Evolutionary conservation across 2,888 invertebrate species (phyloP).

Genomic region (Taenaris catops): DNA sequence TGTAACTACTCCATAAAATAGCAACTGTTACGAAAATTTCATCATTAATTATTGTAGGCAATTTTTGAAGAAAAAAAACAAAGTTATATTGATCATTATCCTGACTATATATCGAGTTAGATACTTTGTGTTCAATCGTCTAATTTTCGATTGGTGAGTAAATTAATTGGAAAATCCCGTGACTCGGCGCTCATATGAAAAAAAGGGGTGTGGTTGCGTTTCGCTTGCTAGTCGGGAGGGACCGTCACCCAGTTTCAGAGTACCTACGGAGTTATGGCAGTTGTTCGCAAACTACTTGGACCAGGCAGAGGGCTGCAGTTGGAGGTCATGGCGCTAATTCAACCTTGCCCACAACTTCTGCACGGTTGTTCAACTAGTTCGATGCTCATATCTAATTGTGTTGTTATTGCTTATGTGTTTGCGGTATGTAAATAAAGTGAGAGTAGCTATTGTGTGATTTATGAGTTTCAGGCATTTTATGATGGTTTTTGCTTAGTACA

Average conservation of each 20-base stretch:
- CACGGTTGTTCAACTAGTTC: slow-evolving; percentile 32
- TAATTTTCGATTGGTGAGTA: slow-evolving; percentile 47
- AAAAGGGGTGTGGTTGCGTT: slow-evolving; percentile 75
- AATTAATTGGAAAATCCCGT: slow-evolving; percentile 77
- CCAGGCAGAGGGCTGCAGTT: slow-evolving; percentile 67
- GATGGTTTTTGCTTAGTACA: too few relatives aligned
- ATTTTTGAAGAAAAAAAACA: too few relatives aligned
- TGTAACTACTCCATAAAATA: too few relatives aligned
- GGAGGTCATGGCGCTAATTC: slow-evolving; percentile 75
- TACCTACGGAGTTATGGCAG: slow-evolving; percentile 77
- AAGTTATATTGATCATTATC: too few relatives aligned
- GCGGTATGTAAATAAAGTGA: too few relatives aligned
- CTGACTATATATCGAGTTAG: too few relatives aligned
- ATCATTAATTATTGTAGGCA: too few relatives aligned
- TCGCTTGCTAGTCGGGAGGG: slow-evolving; percentile 47
- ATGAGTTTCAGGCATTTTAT: too few relatives aligned
- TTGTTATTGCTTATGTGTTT: too few relatives aligned
- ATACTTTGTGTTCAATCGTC: too few relatives aligned
- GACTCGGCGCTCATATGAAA: slow-evolving; percentile 62
- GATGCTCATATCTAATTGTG: slow-evolving; percentile 37
- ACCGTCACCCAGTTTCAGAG: slow-evolving; percentile 78
- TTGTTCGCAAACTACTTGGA: slow-evolving; percentile 76
- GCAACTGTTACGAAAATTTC: too few relatives aligned
- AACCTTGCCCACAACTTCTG: slow-evolving; percentile 71
- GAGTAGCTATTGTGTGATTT: too few relatives aligned